Evolutionary conservation across 2,888 invertebrate species (phyloP), one percentile per base, ranked within the genome.

Genomic region (Pollenia amentaria): DNA sequence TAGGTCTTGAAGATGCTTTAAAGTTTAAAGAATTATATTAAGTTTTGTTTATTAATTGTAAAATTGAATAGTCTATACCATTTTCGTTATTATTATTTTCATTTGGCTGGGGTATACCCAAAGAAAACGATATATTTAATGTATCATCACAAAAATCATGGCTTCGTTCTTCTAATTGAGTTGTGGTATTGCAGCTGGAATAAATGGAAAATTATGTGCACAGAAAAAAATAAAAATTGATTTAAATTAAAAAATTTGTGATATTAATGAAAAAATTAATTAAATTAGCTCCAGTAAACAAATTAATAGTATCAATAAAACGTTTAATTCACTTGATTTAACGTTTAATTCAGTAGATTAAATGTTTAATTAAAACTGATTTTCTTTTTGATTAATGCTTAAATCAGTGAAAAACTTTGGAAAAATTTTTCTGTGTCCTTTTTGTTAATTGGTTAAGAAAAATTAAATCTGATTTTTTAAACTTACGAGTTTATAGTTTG

Each of bases 111-210:
- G 93, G 91, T 78, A 93, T 89, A 12, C 92, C 92, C 89, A 93
- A 87, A 88, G 93, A 91, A 90, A 93, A 91, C 82, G 93, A 93
- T 90, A 93, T 93, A 90, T 93, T 91, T 90, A 93, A 91, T 78
- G 93, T 92, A 84, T 91, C 90, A 89, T 93, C 93, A 89, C 91
- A 89, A 88, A 92, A 93, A 88, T 91, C 92, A 85, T 91, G 91
- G 88, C 92, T 92, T 89, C 91, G 90, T 88, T 93, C 93, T 89
- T 93, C 93, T 88, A 91, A 89, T 90, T 92, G 91, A 14, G 87
- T 80, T 57, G 84, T 81, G 62, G 85, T 87, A 55, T 75, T 75
- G 69, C 42, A 55, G 44, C 75, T 75, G 67, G 53, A 73, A 73
- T 57, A 29, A 40, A 11, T 53, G 2, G 10, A 2, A 40, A 3